Conservation (phyloP, 2,888 invertebrate genomes). For the Norana najaformis region DNA sequence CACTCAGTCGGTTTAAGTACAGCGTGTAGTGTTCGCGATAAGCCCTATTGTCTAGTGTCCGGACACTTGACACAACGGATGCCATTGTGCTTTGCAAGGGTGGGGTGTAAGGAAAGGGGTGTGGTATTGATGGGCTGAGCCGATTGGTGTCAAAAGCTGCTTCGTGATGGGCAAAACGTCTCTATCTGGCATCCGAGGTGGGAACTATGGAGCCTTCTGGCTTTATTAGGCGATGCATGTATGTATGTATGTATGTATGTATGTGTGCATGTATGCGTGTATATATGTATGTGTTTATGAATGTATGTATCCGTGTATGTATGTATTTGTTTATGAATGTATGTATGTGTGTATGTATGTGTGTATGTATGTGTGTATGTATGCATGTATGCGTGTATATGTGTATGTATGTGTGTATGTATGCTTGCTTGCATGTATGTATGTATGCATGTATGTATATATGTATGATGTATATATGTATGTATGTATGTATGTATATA, state of each 20-base stretch:
- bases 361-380: no score
- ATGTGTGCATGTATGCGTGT: no score
- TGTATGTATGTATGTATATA: no score
- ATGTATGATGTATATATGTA: background rate
- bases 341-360: no score
- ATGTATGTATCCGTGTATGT: no score
- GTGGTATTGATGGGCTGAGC: background rate
- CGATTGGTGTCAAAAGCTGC: background rate
- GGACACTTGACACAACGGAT: background rate
- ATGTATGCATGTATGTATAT: background rate
- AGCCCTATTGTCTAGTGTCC: background rate
- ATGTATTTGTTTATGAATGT: no score
- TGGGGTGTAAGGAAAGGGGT: background rate
- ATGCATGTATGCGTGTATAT: background rate
- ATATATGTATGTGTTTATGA: no score
- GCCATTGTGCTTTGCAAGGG: background rate
- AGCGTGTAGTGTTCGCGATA: background rate
- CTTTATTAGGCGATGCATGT: background rate
- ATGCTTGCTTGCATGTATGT: background rate
- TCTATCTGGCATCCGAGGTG: background rate
- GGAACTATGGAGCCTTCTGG: background rate
- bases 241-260: background rate
- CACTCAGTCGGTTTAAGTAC: background rate
- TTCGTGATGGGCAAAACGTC: background rate
- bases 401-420: background rate